A percentile compares a stretch with the other conserved stretches of the same genome.
These are phyloP conservation scores for Patella pellucida DNA, from an alignment of 2,888 invertebrate genomes.

Conservation along the genomic window DNA sequence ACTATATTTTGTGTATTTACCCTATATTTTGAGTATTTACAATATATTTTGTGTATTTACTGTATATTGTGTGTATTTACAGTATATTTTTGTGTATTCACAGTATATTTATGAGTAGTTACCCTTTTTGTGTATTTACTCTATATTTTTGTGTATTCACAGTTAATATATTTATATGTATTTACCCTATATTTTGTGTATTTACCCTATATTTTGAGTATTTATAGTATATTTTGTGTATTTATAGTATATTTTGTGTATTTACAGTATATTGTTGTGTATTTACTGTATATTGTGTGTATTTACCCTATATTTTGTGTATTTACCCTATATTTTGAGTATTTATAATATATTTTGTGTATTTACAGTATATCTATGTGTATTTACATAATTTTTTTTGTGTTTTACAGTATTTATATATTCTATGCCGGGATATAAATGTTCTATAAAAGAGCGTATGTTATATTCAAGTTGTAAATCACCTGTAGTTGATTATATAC, in stretches of 20 bases:
- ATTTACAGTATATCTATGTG: background rate
- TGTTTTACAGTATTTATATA: conserved; percentile 89
- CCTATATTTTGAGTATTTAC: background rate
- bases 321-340: background rate
- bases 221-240: background rate
- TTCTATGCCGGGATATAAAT: conserved; percentile 97
- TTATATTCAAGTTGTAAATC: conserved; percentile 97
- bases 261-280: background rate
- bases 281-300: background rate
- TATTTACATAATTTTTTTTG: conserved; percentile 5
- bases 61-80: background rate
- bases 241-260: background rate
- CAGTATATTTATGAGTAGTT: background rate
- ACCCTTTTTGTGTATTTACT: background rate
- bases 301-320: background rate
- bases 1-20: background rate
- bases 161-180: no score
- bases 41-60: background rate
- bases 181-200: background rate
- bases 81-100: background rate
- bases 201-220: background rate
- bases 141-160: background rate
- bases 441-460: conserved; percentile 98
- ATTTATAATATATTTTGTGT: background rate
- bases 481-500: conserved; percentile 87